Evolutionary conservation across 2,113 vertebrate genomes (phyloP), one percentile per base, ranked within the genome.

Genomic region (Apodemus speciosus): DNA sequence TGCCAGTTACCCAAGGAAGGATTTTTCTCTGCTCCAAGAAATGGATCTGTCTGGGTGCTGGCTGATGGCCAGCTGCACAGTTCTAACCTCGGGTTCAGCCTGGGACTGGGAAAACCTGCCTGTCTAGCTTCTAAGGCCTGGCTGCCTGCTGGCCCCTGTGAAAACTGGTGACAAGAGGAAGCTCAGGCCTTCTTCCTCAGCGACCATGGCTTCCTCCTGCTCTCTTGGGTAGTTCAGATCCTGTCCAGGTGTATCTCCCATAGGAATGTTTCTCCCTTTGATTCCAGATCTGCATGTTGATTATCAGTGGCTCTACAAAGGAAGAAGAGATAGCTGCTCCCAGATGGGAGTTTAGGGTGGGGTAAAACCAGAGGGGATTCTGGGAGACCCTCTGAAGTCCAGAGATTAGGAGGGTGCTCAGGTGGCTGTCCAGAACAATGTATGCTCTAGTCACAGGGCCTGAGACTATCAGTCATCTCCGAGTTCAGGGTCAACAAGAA

Each of bases 21-120:
- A 84, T 71, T 97, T 89, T 93, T 79, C 93, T 96, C 85, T 94
- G 72, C 86, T 58, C 60, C 92, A 91, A 92, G 94, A 85, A 97
- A 97, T 94, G 85, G 90, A 97, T 97, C 96, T 97, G 94, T 95
- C 96, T 96, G 98, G 97, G 68, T 18, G 79, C 95, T 98, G 98
- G 98, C 98, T 4, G 15, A 4, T 16, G 46, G 97, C 98, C 98
- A 98, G 94, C 83, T 75, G 93, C 97, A 84, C 94, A 89, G 87
- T 96, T 97, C 96, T 98, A 97, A 98, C 97, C 97, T 97, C 92
- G 20, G 93, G 94, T 98, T 98, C 97, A 98, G 97, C 97, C 97
- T 32, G 95, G 91, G 96, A 93, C 98, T 95, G 97, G 98, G 98
- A 97, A 96, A 98, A 98, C 98, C 98, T 98, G 98, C 97, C 98